These are phyloP conservation scores for Cygnus olor DNA, from an alignment of 2,797 vertebrate species.

Conservation along the genomic window DNA sequence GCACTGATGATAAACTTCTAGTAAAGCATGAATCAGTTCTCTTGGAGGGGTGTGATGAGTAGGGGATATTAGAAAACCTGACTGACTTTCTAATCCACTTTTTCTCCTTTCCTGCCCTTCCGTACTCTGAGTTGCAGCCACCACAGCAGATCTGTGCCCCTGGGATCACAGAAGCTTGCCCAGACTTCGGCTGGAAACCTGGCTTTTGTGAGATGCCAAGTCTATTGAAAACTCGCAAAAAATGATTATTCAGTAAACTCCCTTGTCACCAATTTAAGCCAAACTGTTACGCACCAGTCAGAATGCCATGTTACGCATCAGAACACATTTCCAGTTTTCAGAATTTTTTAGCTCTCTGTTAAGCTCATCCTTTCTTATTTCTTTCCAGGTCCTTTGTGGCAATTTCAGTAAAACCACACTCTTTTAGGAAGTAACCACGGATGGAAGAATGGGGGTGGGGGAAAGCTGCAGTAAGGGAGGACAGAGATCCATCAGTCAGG, in stretches of 20 bases:
- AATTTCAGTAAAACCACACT: not conserved
- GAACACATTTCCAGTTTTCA: not conserved
- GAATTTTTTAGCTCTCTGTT: not conserved
- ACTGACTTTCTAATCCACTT: not conserved
- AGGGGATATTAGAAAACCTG: not conserved
- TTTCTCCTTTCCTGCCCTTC: not conserved
- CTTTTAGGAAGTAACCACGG: not conserved
- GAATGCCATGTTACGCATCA: not conserved
- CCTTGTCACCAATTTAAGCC: slow-evolving; percentile 7
- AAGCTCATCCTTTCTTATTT: not conserved
- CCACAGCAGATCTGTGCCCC: not conserved
- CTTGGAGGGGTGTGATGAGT: not conserved
- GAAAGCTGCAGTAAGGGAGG: not conserved
- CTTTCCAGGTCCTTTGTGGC: not conserved
- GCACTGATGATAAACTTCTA: not conserved
- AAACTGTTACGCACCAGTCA: not conserved
- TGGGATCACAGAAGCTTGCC: slow-evolving; percentile 6
- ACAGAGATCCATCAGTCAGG: not conserved
- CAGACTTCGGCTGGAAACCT: not conserved
- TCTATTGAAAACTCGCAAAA: not conserved
- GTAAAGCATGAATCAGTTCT: not conserved
- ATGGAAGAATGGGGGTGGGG: not conserved
- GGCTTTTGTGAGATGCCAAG: slow-evolving; percentile 13
- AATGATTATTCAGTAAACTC: slow-evolving; percentile 11
- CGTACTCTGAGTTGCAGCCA: not conserved